Conservation (phyloP, 1,140 invertebrate genomes). For the Drosophila saltans region DNA sequence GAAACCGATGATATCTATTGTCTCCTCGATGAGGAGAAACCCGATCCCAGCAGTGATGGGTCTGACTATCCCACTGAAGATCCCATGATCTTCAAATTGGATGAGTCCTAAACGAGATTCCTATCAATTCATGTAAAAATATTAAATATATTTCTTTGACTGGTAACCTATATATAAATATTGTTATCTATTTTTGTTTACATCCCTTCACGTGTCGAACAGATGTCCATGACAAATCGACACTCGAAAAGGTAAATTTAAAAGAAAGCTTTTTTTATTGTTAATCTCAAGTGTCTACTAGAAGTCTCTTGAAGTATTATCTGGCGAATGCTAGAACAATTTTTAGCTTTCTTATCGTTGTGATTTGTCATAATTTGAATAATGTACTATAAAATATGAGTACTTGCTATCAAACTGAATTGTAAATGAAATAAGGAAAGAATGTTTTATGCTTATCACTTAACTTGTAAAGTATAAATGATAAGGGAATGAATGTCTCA, state of each 20-base stretch:
- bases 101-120: slow-evolving; percentile 31
- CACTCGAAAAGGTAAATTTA: neutral
- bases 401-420: neutral
- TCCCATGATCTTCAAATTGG: slow-evolving; percentile 51
- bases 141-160: neutral
- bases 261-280: neutral
- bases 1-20: slow-evolving; percentile 64
- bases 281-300: neutral
- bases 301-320: neutral
- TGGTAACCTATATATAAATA: too few species aligned
- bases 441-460: too few species aligned
- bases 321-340: neutral
- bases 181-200: too few species aligned
- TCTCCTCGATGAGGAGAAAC: slow-evolving; percentile 62
- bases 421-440: neutral
- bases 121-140: too few species aligned
- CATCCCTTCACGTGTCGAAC: neutral
- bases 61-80: slow-evolving; percentile 26
- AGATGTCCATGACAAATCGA: neutral
- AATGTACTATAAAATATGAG: neutral
- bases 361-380: slow-evolving; percentile 7
- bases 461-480: too few species aligned
- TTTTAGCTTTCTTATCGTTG: neutral
- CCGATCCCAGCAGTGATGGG: slow-evolving; percentile 34
- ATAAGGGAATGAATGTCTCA: too few species aligned